Evolutionary conservation across 2,888 invertebrate species (phyloP), one percentile per base, ranked within the genome.

Genomic region (Psococerastis gibbosa): DNA sequence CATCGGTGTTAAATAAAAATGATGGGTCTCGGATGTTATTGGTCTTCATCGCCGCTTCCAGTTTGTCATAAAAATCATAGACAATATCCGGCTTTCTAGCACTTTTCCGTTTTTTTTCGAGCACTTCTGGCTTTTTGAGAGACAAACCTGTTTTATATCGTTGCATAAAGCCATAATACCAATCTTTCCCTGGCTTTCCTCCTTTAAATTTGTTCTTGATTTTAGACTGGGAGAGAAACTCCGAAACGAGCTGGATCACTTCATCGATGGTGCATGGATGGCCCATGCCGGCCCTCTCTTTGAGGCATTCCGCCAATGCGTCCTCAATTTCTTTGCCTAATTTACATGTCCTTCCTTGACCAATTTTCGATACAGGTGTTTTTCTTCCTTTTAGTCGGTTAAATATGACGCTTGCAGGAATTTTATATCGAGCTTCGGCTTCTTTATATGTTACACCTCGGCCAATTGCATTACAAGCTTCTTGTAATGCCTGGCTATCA

Each of bases 81-180:
- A 52, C 47, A 15, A 52, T 44, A 22, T 51, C 45, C 22, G 51
- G 49, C 13, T 51, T 46, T 38, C 49, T 47, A 9, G 46, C 44
- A 13, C 45, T 35, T 42, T 42, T 50, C 41, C 51, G 45, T 23
- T 33, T 32, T 35, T 51, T 53, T 32, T 53, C 51, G 3, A 52
- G 46, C 43, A 52, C 48, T 42, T 53, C 51, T 18, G 53, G 49
- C 46, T 50, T 53, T 43, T 51, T 50, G 3, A 52, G 44, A 11
- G 48, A 47, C 18, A 53, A 42, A 22, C 32, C 18, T 32, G 42
- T 42, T n/a, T n/a, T n/a, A 41, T 48, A 42, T 2, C 51, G 41
- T 13, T 46, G 35, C 46, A 52, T 47, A 44, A 53, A 31, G 31
- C n/a, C n/a, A 31, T n/a, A 11, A n/a, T 31, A 31, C 9, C 9